Evolutionary conservation across 2,797 vertebrate genomes (phyloP).

Genomic region (Falco berigora): DNA sequence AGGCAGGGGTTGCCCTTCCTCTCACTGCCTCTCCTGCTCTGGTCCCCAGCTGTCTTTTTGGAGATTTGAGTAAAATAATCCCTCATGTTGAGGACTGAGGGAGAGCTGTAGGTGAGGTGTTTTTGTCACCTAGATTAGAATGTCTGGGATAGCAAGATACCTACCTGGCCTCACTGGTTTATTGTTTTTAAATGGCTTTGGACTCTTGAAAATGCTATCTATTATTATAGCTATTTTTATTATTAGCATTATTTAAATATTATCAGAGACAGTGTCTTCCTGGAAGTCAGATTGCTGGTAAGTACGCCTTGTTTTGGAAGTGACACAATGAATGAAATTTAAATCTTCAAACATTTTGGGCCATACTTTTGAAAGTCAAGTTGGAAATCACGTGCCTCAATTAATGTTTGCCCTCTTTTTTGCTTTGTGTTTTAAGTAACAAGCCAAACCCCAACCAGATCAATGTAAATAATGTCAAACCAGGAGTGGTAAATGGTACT

Average conservation of each 20-base stretch:
- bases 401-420: neutral
- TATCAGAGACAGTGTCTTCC: neutral
- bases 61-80: neutral
- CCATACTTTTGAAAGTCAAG: neutral
- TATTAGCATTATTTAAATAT: neutral
- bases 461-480: slow-evolving; percentile 86
- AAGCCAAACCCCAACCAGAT: slow-evolving; percentile 99
- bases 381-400: neutral
- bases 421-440: slow-evolving; percentile 81
- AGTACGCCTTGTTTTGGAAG: neutral
- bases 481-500: slow-evolving; percentile 89
- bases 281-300: neutral
- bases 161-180: neutral
- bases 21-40: neutral
- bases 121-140: neutral
- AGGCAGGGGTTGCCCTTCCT: neutral
- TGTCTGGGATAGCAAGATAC: neutral
- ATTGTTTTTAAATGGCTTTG: neutral
- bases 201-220: neutral
- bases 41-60: neutral
- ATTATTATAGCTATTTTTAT: neutral
- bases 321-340: neutral
- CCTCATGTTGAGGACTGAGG: neutral
- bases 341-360: neutral
- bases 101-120: neutral